Percentiles rank a stretch among this genome's conserved stretches.
Evolutionary conservation across 2,113 vertebrate species (phyloP).

Genomic region (Sinosuthora webbiana): DNA sequence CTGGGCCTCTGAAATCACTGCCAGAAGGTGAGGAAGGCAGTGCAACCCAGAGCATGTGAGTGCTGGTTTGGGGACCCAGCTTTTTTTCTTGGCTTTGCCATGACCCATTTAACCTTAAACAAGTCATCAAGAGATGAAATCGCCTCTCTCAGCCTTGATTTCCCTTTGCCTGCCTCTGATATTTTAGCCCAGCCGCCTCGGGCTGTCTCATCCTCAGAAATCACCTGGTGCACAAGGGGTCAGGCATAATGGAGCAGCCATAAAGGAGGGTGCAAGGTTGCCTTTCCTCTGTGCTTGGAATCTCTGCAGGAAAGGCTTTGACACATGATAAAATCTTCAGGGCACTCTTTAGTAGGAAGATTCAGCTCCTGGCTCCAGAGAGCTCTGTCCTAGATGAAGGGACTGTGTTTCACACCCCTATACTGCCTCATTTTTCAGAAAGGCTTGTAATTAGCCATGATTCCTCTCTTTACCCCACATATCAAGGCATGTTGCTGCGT

Average conservation of each 20-base stretch:
- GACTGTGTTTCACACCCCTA: neutral
- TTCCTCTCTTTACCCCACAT: slow-evolving; percentile 21
- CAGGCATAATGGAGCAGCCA: neutral
- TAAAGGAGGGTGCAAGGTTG: neutral
- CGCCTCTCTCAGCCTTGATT: neutral
- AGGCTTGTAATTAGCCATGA: neutral
- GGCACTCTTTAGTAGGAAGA: neutral
- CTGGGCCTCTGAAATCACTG: neutral
- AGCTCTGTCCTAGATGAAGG: neutral
- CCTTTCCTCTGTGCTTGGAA: neutral
- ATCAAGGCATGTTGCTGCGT: neutral
- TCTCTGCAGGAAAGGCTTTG: neutral
- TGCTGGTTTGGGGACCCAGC: neutral
- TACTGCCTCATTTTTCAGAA: neutral
- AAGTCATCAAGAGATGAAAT: neutral
- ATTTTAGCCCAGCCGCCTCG: neutral
- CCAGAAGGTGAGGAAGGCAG: neutral
- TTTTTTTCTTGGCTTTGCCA: neutral
- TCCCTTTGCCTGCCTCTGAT: neutral
- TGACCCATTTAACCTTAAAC: neutral
- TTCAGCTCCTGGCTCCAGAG: neutral
- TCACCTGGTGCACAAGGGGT: neutral
- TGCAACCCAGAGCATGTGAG: neutral
- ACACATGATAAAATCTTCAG: neutral
- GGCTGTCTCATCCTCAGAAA: neutral